Conservation (phyloP, 1,140 invertebrate species). For the Apolygus lucorum region DNA sequence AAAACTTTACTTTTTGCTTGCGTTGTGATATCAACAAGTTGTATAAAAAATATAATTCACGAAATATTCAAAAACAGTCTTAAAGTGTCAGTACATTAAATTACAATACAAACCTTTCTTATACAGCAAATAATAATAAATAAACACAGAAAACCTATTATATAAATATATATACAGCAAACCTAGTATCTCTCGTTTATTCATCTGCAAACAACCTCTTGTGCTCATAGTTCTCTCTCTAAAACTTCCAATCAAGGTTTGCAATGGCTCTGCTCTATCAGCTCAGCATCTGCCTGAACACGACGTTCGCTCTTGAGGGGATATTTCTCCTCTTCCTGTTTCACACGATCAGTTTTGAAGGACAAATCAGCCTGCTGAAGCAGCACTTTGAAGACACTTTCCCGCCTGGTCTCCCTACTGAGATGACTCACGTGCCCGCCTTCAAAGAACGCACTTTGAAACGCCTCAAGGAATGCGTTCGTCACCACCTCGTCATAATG, state of each 20-base stretch:
- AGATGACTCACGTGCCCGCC: background rate
- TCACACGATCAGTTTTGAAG: background rate
- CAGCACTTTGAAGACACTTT: background rate
- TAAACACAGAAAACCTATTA: too few species aligned
- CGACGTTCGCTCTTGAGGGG: background rate
- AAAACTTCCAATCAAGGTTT: background rate
- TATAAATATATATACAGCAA: too few species aligned
- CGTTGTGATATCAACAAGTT: too few species aligned
- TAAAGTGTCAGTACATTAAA: background rate
- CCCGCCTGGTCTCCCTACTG: background rate
- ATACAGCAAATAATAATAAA: too few species aligned
- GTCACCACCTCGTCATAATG: background rate
- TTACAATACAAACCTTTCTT: too few species aligned
- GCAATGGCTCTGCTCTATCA: background rate
- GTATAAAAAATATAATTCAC: too few species aligned
- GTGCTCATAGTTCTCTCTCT: too few species aligned
- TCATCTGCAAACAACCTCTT: too few species aligned
- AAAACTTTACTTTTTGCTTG: too few species aligned
- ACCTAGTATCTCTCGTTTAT: too few species aligned
- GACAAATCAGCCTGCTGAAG: background rate
- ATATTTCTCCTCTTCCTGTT: background rate
- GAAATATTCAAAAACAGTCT: background rate
- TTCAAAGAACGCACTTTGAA: background rate
- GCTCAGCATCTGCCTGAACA: background rate
- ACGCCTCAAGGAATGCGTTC: background rate